Conservation (phyloP, 2,888 invertebrate species). For the Theodoxus fluviatilis region DNA sequence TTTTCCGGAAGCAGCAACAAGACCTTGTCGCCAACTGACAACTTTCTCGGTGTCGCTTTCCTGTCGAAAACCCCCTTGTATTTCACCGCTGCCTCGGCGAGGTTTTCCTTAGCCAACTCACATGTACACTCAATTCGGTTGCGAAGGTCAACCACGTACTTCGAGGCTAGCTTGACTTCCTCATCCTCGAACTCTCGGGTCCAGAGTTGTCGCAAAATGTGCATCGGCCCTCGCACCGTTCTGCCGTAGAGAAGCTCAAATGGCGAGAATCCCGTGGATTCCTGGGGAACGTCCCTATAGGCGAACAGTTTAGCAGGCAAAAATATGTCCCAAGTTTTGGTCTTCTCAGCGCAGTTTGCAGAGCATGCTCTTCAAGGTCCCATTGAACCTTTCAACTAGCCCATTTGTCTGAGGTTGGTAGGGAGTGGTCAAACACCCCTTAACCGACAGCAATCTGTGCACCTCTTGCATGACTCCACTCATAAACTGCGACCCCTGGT, state of each 20-base stretch:
- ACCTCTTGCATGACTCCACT: too few relatives aligned
- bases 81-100: conserved; percentile 15
- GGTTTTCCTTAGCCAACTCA: conserved; percentile 29
- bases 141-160: conserved; percentile 18
- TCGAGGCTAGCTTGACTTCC: conserved; percentile 1
- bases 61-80: conserved; percentile 31
- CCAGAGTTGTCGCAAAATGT: conserved; percentile 26
- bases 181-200: background rate
- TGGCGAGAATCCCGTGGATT: conserved; percentile 27
- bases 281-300: conserved; percentile 32
- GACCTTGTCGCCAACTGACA: conserved; percentile 29
- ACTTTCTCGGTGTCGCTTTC: conserved; percentile 23
- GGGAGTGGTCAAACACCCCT: background rate
- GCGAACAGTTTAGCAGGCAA: conserved; percentile 33
- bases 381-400: conserved; percentile 22
- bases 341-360: conserved; percentile 31
- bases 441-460: background rate
- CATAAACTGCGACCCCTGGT: conserved; percentile 13
- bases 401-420: conserved; percentile 22
- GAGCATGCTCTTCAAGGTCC: conserved; percentile 32
- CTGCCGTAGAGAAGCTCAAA: conserved; percentile 32
- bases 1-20: conserved; percentile 31
- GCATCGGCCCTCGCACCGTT: conserved; percentile 30
- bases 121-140: conserved; percentile 26
- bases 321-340: conserved; percentile 38